phyloP scores from a whole-genome alignment of 2,113 vertebrate genomes.

The Microcebus lehilahytsara region DNA sequence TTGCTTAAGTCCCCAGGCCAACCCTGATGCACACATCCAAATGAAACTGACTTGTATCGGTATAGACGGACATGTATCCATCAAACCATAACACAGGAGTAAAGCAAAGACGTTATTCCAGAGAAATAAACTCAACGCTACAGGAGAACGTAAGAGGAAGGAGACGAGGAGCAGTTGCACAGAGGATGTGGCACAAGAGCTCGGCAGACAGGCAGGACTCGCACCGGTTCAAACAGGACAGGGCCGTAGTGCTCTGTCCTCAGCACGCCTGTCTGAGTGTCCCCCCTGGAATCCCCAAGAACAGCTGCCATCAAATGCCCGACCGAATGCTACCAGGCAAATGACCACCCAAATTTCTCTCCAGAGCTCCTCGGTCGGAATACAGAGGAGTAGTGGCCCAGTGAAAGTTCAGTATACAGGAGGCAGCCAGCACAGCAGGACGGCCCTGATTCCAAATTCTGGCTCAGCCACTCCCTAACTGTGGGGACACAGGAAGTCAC shows the following conservation, averaged over 20 bases:
- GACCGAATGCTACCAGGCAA: background rate
- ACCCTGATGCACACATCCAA: background rate
- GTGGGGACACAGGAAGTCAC: background rate
- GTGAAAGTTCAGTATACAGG: background rate
- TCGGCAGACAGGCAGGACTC: background rate
- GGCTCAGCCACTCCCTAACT: background rate
- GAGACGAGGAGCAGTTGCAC: background rate
- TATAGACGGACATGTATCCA: background rate
- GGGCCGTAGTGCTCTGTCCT: background rate
- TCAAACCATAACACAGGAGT: background rate
- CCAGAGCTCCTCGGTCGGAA: too few species aligned
- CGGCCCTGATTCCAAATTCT: background rate
- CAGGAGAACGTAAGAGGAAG: background rate
- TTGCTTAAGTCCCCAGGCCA: background rate
- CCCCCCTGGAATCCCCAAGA: background rate
- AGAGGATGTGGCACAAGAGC: background rate
- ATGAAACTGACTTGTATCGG: background rate
- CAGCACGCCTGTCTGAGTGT: rapidly evolving
- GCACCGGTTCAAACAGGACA: too few species aligned
- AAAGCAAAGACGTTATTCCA: background rate
- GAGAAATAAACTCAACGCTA: background rate
- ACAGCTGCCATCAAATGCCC: too few species aligned
- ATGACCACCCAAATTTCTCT: background rate
- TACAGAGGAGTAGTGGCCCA: background rate
- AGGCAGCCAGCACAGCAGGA: background rate